These are phyloP conservation scores for Drosophila limbata DNA, from an alignment of 2,888 invertebrate species.

Conservation along the genomic window DNA sequence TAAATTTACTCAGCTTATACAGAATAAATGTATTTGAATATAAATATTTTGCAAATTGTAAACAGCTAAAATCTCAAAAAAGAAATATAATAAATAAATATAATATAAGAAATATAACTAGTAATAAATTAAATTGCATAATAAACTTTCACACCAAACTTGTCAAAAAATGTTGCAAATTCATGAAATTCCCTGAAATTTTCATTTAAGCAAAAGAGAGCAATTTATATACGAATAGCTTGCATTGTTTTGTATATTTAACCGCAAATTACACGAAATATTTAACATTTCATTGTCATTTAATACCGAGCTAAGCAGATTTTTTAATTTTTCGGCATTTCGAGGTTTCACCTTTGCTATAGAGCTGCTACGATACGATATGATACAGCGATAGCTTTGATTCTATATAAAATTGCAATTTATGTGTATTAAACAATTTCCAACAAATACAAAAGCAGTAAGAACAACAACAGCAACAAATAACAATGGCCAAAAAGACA, in stretches of 20 bases:
- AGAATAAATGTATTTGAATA: too few species aligned
- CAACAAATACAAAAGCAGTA: conserved; percentile 47
- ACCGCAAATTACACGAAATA: conserved; percentile 51
- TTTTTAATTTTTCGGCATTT: conserved; percentile 22
- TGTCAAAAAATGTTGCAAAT: conserved; percentile 13
- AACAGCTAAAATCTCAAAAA: neutral
- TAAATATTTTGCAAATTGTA: too few species aligned
- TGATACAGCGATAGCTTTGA: conserved; percentile 2
- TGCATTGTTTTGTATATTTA: conserved; percentile 31
- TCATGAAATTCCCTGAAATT: neutral
- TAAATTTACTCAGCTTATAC: too few species aligned
- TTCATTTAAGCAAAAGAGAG: conserved; percentile 1
- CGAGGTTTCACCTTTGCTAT: conserved; percentile 2
- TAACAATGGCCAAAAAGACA: conserved; percentile 61
- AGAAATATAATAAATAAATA: too few species aligned
- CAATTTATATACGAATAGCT: conserved; percentile 29
- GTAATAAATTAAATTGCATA: neutral
- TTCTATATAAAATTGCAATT: conserved; percentile 68
- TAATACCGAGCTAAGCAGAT: conserved; percentile 28
- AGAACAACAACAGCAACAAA: conserved; percentile 30
- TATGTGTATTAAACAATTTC: conserved; percentile 70
- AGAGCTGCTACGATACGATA: neutral
- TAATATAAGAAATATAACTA: too few species aligned
- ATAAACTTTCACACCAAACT: conserved; percentile 3
- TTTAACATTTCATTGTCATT: conserved; percentile 42